Evolutionary conservation across 2,113 vertebrate species (phyloP).

Genomic region (Triplophysa dalaica): DNA sequence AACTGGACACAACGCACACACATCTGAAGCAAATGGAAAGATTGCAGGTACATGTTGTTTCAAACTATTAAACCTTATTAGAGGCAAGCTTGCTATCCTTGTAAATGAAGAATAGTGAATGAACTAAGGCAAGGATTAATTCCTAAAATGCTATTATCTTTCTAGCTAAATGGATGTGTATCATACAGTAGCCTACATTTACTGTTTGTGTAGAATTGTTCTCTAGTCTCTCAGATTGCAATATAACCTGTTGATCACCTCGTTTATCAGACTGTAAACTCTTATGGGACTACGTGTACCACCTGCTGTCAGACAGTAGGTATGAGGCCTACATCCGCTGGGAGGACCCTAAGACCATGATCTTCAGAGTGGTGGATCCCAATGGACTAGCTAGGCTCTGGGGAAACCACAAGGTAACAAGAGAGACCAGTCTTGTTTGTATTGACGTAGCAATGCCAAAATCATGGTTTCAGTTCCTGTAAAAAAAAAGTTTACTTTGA

Average conservation of each 20-base stretch:
- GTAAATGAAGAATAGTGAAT: no score
- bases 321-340: conserved; percentile 85
- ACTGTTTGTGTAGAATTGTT: no score
- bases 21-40: conserved; percentile 67
- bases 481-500: no score
- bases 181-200: not conserved
- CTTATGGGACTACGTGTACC: conserved; percentile 89
- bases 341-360: conserved; percentile 79
- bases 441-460: no score
- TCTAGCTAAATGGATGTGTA: no score
- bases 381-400: conserved; percentile 87
- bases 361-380: conserved; percentile 85
- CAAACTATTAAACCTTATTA: not conserved
- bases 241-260: not conserved
- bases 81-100: no score
- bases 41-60: conserved; percentile 67
- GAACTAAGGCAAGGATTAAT: no score
- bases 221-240: not conserved
- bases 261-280: conserved; percentile 81
- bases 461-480: no score
- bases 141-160: no score
- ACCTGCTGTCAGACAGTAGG: conserved; percentile 80
- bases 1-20: conserved; percentile 30
- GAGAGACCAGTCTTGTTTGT: not conserved
- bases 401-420: conserved; percentile 89